These are phyloP conservation scores for Salminus brasiliensis DNA, from an alignment of 2,113 vertebrate genomes.

Conservation along the genomic window DNA sequence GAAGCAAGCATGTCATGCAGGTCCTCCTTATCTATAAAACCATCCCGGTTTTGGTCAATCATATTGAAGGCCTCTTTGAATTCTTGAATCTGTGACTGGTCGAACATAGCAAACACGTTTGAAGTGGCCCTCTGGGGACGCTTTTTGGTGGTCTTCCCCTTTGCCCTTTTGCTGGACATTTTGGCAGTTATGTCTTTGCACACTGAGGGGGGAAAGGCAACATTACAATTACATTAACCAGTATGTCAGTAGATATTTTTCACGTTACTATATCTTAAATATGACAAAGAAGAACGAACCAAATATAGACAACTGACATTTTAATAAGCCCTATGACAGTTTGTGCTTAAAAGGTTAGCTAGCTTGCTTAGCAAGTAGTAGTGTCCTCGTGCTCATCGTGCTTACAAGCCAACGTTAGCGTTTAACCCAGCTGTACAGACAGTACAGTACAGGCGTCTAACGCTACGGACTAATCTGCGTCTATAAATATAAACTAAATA, in stretches of 20 bases:
- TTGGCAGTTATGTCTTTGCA: conserved; percentile 50
- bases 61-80: conserved; percentile 46
- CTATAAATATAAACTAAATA: background rate
- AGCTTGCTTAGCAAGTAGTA: background rate
- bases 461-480: background rate
- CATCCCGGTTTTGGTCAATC: conserved; percentile 47
- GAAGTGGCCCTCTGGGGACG: conserved; percentile 85
- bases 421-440: background rate
- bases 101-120: conserved; percentile 85
- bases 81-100: conserved; percentile 45
- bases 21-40: conserved; percentile 45
- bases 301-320: background rate
- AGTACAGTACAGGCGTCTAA: background rate
- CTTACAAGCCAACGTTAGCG: background rate
- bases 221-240: background rate
- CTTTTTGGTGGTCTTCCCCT: conserved; percentile 87
- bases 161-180: conserved; percentile 87
- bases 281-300: background rate
- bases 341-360: background rate
- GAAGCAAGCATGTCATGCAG: conserved; percentile 48
- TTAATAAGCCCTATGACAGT: background rate
- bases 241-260: background rate
- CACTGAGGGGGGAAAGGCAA: background rate
- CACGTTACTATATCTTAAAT: background rate
- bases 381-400: background rate